A percentile compares a stretch with the other conserved stretches of the same genome.
These are phyloP conservation scores for Papilio polyxenes DNA, from an alignment of 1,140 invertebrate genomes.

Conservation along the genomic window DNA sequence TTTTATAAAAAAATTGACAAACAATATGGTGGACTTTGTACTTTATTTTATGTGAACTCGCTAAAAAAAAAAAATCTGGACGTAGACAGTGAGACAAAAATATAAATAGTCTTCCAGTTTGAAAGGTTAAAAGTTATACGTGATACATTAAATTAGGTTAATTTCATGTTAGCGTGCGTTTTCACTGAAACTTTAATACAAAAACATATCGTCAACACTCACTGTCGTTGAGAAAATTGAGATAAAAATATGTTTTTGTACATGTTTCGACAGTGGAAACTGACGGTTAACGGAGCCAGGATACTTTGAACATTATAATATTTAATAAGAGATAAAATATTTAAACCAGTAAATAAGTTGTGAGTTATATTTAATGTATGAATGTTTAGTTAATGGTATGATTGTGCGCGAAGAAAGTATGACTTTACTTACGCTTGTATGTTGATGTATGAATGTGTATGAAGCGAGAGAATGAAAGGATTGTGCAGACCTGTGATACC, in stretches of 20 bases:
- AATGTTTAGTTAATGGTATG: slow-evolving; percentile 9
- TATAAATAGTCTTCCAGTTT: neutral
- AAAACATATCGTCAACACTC: neutral
- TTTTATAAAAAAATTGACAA: neutral
- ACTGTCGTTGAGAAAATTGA: neutral
- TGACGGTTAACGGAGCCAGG: neutral
- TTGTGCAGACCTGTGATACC: neutral
- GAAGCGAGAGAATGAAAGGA: neutral
- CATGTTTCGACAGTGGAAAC: neutral
- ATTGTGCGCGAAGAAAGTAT: neutral
- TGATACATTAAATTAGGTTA: neutral
- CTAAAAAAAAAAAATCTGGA: neutral
- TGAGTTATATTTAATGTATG: neutral
- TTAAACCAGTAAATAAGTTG: slow-evolving; percentile 1
- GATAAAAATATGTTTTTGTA: neutral
- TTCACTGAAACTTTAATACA: neutral
- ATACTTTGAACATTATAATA: neutral
- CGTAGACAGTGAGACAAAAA: no score
- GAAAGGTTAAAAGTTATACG: neutral
- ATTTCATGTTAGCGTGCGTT: neutral
- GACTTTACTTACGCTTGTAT: neutral
- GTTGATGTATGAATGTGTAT: slow-evolving; percentile 12
- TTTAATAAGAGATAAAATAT: neutral
- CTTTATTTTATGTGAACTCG: neutral
- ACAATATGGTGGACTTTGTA: neutral